Evolutionary conservation across 2,113 vertebrate species (phyloP).

Genomic region (Atherinomorus stipes): DNA sequence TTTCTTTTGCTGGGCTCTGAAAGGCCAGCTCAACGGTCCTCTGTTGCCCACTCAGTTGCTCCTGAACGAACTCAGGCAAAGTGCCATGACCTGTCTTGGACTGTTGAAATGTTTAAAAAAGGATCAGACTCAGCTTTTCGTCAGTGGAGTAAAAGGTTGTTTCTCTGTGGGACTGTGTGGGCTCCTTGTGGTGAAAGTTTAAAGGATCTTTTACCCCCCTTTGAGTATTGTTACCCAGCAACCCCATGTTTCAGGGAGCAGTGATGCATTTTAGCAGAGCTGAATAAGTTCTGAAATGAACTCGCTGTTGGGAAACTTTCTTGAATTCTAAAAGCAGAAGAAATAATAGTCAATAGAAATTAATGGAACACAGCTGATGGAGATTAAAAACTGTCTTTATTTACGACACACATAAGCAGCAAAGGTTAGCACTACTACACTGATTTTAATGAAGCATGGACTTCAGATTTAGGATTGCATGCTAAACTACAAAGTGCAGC

Average conservation of each 20-base stretch:
- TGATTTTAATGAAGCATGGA: neutral
- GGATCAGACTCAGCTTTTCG: conserved; percentile 36
- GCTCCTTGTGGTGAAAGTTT: conserved; percentile 14
- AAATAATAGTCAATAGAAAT: neutral
- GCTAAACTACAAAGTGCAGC: neutral
- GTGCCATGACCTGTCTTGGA: conserved; percentile 39
- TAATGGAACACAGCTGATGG: conserved; percentile 1
- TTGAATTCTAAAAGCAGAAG: neutral
- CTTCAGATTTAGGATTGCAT: conserved; percentile 1
- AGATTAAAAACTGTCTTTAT: conserved; percentile 53
- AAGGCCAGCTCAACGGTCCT: conserved; percentile 31
- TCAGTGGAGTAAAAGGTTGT: conserved; percentile 15
- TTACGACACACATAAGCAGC: conserved; percentile 23
- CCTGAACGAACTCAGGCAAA: conserved; percentile 52
- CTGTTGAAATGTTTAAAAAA: conserved; percentile 34
- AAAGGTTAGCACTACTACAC: conserved; percentile 10
- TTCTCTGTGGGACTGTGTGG: conserved; percentile 17
- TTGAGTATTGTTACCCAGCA: conserved; percentile 35
- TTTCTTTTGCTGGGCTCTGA: conserved; percentile 46
- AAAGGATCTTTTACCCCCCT: conserved; percentile 15
- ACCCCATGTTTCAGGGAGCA: conserved; percentile 46
- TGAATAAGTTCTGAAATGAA: neutral
- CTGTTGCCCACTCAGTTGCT: conserved; percentile 19
- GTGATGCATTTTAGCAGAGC: conserved; percentile 7
- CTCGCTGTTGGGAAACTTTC: neutral